phyloP scores from a whole-genome alignment of 2,797 vertebrate genomes.

The Acestrorhynchus altus region DNA sequence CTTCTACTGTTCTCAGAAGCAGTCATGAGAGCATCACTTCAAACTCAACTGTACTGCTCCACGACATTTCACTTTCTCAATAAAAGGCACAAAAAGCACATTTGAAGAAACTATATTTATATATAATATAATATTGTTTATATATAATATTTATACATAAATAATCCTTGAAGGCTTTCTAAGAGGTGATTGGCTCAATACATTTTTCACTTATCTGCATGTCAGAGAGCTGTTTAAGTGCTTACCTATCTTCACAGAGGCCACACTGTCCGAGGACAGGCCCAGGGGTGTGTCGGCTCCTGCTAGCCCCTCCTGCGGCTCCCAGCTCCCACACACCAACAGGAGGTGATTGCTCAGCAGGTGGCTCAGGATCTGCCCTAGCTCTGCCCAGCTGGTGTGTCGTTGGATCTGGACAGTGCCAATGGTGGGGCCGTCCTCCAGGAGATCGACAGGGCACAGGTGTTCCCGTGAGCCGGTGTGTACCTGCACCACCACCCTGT shows the following conservation, averaged over 20 bases:
- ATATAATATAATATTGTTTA: too few species aligned
- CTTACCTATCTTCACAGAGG: conserved; percentile 87
- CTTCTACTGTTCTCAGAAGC: too few species aligned
- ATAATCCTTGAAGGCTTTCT: too few species aligned
- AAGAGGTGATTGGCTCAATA: too few species aligned
- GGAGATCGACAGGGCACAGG: conserved; percentile 75
- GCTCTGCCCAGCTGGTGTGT: conserved; percentile 84
- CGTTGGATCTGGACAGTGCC: conserved; percentile 84
- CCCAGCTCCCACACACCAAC: conserved; percentile 83
- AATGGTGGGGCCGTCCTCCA: conserved; percentile 81
- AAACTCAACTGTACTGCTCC: too few species aligned
- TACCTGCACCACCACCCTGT: conserved; percentile 86
- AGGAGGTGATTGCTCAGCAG: conserved; percentile 85
- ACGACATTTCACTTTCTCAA: too few species aligned
- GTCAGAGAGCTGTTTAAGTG: background rate
- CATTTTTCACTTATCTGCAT: too few species aligned
- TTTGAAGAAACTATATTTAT: too few species aligned
- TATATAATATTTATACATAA: too few species aligned
- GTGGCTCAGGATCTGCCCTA: conserved; percentile 81
- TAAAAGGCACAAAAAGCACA: too few species aligned
- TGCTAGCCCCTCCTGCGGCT: conserved; percentile 71
- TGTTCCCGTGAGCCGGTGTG: conserved; percentile 75
- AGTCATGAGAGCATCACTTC: too few species aligned
- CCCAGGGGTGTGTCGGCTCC: conserved; percentile 78
- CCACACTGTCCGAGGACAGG: conserved; percentile 80